Base-by-base conservation (phyloP, 2,888 invertebrate genomes). In the Sarcophaga variegata region DNA sequence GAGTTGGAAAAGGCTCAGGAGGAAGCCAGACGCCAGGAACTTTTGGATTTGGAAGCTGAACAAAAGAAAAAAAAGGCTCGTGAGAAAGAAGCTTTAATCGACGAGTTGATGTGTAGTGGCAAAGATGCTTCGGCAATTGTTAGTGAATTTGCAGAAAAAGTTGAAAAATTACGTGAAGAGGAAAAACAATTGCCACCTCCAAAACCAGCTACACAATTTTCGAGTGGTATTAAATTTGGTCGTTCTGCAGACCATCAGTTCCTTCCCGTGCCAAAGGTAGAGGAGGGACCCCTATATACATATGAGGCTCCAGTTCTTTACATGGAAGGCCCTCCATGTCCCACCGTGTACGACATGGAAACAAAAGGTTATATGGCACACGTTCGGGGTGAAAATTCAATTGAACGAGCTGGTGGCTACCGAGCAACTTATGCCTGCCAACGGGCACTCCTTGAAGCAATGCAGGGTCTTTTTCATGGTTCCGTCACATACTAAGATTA, bases 71-170 rank as follows among this genome's bases (percentile, higher is more conserved):
- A 96, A 89, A 98, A 98, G 93, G 96, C 97, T 25, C 95, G 97
- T 60, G 97, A 97, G 89, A 98, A 98, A 90, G 98, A 99, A 92
- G 98, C 97, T 0, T 94, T 99, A 6, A 98, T 99, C 84, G 98
- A 99, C 93, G 98, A 99, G 92, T 94, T 99, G 60, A 98, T 98
- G 96, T 97, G 97, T 92, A 98, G 98, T 0, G 97, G 97, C 89
- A 96, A 96, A 12, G 96, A 98, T 92, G 99, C 99, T 0, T 96
- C 96, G 89, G 96, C 96, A 89, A 98, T 99, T 90, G 94, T 99
- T 0, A 96, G 96, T 88, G 96, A 96, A 14, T 98, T 98, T 93
- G 96, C 96, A 0, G 95, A 96, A 79, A 95, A 95, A 88, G 95
- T 94, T 22, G 95, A 96, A 89, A 95, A 96, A 89, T 95, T 94